A percentile compares a stretch with the other conserved stretches of the same genome.
These are phyloP conservation scores for Zeugodacus cucurbitae DNA, from an alignment of 1,140 invertebrate genomes.

Conservation along the genomic window DNA sequence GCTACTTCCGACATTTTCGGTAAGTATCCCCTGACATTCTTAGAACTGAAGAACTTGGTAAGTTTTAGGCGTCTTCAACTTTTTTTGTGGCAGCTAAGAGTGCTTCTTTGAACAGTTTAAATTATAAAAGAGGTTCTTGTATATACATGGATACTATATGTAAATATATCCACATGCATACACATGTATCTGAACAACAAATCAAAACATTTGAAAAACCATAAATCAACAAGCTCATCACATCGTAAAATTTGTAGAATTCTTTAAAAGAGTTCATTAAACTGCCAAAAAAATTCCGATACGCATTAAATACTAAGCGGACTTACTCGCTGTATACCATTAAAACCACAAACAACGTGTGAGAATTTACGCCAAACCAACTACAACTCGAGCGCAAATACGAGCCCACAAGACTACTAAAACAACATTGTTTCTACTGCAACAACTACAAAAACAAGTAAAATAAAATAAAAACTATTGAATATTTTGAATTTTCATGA, in stretches of 20 bases:
- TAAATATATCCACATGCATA: too few species aligned
- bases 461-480: not conserved
- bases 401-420: not conserved
- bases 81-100: too few species aligned
- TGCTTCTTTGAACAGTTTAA: too few species aligned
- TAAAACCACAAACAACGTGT: not conserved
- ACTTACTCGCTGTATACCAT: not conserved
- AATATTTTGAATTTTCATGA: not conserved
- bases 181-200: not conserved
- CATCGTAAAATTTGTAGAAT: not conserved
- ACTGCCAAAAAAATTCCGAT: not conserved
- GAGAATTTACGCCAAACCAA: not conserved
- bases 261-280: conserved; percentile 1
- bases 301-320: not conserved
- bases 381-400: not conserved
- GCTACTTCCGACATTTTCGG: too few species aligned
- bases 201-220: not conserved
- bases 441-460: not conserved
- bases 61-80: too few species aligned
- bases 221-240: not conserved
- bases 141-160: too few species aligned
- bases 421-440: not conserved
- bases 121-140: too few species aligned
- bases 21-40: too few species aligned
- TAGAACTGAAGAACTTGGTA: too few species aligned